Evolutionary conservation across 1,140 invertebrate genomes (phyloP).

Genomic region (Macrosteles quadrilineatus): DNA sequence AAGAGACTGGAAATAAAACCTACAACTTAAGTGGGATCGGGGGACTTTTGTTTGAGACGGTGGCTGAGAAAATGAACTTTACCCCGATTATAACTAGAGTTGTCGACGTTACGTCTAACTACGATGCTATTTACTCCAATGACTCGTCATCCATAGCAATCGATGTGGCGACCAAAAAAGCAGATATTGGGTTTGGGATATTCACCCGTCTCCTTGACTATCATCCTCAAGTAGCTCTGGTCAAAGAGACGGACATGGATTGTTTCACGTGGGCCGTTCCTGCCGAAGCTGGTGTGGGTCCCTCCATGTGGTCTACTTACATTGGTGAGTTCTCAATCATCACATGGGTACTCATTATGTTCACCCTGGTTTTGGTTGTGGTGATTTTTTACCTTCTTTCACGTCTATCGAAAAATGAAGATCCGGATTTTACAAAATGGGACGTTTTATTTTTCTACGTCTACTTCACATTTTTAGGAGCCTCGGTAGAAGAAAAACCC

Average conservation of each 20-base stretch:
- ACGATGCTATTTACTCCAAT: conserved; percentile 37
- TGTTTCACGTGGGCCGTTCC: conserved; percentile 46
- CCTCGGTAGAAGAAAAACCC: conserved; percentile 35
- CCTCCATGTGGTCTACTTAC: conserved; percentile 42
- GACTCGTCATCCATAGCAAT: conserved; percentile 32
- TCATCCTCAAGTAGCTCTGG: conserved; percentile 33
- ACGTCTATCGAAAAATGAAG: not conserved
- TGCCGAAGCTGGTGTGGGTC: conserved; percentile 37
- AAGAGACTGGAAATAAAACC: conserved; percentile 30
- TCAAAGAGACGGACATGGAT: conserved; percentile 41
- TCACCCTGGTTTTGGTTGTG: conserved; percentile 30
- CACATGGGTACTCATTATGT: conserved; percentile 30
- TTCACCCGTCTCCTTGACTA: conserved; percentile 41
- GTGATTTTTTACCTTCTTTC: conserved; percentile 27
- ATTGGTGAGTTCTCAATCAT: conserved; percentile 38
- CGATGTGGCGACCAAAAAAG: conserved; percentile 32
- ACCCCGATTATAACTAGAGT: conserved; percentile 35
- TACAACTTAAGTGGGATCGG: conserved; percentile 33
- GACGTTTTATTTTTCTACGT: conserved; percentile 32
- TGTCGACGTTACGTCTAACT: conserved; percentile 30
- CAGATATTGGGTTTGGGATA: conserved; percentile 40
- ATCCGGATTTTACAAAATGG: conserved; percentile 7
- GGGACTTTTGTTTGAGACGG: conserved; percentile 37
- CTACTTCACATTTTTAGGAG: conserved; percentile 36
- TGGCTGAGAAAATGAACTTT: conserved; percentile 40